phyloP scores from a whole-genome alignment of 2,113 vertebrate species.

The Mobula birostris region DNA sequence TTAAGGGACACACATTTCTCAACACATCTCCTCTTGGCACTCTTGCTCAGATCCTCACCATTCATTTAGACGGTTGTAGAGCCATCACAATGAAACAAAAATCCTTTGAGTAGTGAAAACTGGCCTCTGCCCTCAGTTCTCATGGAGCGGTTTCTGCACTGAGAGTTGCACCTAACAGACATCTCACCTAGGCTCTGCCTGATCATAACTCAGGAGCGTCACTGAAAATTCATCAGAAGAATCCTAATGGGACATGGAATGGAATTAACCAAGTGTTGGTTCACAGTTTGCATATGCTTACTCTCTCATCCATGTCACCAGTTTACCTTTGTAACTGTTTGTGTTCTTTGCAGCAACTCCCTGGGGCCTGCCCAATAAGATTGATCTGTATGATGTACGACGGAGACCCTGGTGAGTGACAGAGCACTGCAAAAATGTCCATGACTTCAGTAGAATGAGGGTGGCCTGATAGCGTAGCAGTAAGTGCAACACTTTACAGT shows the following conservation, averaged over 20 bases:
- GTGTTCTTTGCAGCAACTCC: conserved; percentile 68
- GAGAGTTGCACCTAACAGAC: background rate
- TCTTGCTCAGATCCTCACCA: background rate
- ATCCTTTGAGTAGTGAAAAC: background rate
- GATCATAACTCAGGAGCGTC: background rate
- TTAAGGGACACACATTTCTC: background rate
- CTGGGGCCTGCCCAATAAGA: conserved; percentile 92
- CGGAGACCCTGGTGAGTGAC: conserved; percentile 84
- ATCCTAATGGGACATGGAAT: background rate
- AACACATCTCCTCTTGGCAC: background rate
- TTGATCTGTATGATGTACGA: conserved; percentile 94
- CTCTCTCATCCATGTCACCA: background rate
- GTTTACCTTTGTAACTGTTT: background rate
- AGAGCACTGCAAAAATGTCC: background rate
- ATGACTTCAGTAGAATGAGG: background rate
- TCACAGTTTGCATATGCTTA: background rate
- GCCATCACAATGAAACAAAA: background rate
- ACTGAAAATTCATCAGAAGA: background rate
- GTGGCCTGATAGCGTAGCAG: too few species aligned
- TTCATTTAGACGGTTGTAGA: background rate
- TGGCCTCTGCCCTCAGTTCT: background rate
- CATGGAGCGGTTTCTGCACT: background rate
- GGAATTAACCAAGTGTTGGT: background rate
- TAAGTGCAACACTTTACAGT: too few species aligned
- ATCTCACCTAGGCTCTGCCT: background rate